Base-by-base conservation (phyloP, 2,888 invertebrate genomes). In the Apotomis turbidana region DNA sequence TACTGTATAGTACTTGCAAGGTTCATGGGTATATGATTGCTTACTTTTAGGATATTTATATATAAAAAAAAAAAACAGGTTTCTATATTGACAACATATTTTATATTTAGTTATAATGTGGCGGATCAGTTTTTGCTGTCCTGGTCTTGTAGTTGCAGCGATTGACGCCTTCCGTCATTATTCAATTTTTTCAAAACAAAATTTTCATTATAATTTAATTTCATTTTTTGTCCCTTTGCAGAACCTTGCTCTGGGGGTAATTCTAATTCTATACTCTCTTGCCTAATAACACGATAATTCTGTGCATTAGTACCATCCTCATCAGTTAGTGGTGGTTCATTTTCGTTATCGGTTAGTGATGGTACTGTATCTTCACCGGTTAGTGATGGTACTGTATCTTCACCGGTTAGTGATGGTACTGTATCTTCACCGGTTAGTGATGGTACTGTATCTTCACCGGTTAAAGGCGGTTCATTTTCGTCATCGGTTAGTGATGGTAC, bases 201-300 rank as follows among this genome's bases (percentile, higher is more conserved):
- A 10, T 46, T 55, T 55, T 67, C 55, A 38, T 61, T 49, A 51
- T 67, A 41, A 60, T 71, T 38, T 0, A 79, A 41, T 46, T 68
- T 73, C 68, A 76, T 70, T 51, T 60, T 79, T 57, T 78, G 69
- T 27, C 70, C 71, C 52, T 74, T 41, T 6, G 62, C 66, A 10
- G 54, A 12, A 54, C 72, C 64, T 5, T 51, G 44, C 10, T 74
- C 62, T 6, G 74, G 68, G 9, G 79, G 78, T 15, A 80, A 60
- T 70, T 78, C 77, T 13, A 79, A 15, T 73, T 82, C 79, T 0
- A 78, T 74, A 54, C 80, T 80, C 38, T 81, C 79, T 54, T 78
- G 76, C 61, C 76, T 79, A 6, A 68, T 68, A 36, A 79, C 61
- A 5, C 74, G 57, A 57, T 77, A 80, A 46, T 78, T 75, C 15